Evolutionary conservation across 1,140 invertebrate species (phyloP).

Genomic region (Arion vulgaris): DNA sequence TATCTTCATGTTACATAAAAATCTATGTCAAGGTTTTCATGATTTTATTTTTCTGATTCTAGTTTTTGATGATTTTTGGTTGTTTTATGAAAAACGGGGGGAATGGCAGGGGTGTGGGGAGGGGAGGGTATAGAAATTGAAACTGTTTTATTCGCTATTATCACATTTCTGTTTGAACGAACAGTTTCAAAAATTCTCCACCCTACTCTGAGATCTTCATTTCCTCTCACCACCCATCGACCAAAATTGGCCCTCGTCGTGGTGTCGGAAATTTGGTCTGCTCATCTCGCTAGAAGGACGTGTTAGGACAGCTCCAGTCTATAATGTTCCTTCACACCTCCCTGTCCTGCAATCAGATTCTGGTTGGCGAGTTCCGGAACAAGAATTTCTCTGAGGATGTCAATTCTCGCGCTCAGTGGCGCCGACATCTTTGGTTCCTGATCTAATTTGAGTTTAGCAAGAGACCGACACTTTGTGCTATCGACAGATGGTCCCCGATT

Average conservation of each 20-base stretch:
- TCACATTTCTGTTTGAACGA: neutral
- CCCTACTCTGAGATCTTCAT: neutral
- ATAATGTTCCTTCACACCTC: conserved; percentile 25
- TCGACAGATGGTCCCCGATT: neutral
- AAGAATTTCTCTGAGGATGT: conserved; percentile 19
- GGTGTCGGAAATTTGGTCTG: conserved; percentile 33
- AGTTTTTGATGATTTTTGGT: too few relatives aligned
- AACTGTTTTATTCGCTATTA: neutral
- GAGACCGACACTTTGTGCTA: conserved; percentile 7
- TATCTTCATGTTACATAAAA: too few relatives aligned
- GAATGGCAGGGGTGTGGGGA: too few relatives aligned
- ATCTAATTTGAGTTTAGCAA: conserved; percentile 18
- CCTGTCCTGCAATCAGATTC: conserved; percentile 9
- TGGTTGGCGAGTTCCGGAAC: conserved; percentile 1
- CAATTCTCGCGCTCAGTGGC: conserved; percentile 10
- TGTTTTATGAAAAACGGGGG: too few relatives aligned
- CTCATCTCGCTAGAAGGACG: neutral
- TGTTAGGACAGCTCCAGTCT: conserved; percentile 23
- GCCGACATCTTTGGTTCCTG: neutral
- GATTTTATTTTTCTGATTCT: too few relatives aligned
- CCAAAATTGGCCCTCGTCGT: conserved; percentile 8
- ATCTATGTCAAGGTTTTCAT: too few relatives aligned
- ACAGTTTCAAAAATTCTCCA: neutral
- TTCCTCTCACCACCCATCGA: conserved; percentile 23
- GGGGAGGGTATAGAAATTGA: too few relatives aligned